Evolutionary conservation across 2,113 vertebrate genomes (phyloP).

Genomic region (Ranitomeya imitator): DNA sequence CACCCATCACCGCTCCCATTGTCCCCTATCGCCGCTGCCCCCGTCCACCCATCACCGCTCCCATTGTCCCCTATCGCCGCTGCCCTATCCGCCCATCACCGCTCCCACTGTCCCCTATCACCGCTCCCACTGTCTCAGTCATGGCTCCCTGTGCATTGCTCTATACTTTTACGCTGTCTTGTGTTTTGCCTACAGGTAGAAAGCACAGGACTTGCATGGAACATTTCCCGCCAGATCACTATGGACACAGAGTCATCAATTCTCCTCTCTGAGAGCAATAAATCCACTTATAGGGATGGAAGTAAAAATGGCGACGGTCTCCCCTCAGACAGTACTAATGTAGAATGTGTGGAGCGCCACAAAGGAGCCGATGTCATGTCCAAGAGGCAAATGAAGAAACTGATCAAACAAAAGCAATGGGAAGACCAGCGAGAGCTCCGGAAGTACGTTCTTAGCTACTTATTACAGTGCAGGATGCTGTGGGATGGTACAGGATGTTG

Average conservation of each 20-base stretch:
- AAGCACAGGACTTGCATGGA: constrained; percentile 9
- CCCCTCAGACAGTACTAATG: background rate
- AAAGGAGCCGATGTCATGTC: constrained; percentile 70
- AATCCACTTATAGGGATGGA: constrained; percentile 46
- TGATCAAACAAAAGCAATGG: constrained; percentile 90
- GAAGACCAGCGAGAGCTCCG: constrained; percentile 89
- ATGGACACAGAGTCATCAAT: constrained; percentile 65
- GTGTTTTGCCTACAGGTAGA: background rate
- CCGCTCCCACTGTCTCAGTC: no score
- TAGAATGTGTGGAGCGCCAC: background rate
- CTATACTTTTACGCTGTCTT: no score
- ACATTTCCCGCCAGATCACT: fast-evolving
- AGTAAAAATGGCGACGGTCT: background rate
- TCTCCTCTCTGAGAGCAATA: background rate
- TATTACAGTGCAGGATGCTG: background rate
- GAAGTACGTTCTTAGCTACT: constrained; percentile 74
- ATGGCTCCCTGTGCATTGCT: no score
- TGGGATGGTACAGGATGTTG: background rate
- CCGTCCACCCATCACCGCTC: no score
- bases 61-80: no score
- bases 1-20: no score
- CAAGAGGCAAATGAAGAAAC: constrained; percentile 89
- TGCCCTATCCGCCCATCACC: no score
- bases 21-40: no score
- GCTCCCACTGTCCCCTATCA: no score